Conservation (phyloP, 2,888 invertebrate species). For the Parnassius glacialis region DNA sequence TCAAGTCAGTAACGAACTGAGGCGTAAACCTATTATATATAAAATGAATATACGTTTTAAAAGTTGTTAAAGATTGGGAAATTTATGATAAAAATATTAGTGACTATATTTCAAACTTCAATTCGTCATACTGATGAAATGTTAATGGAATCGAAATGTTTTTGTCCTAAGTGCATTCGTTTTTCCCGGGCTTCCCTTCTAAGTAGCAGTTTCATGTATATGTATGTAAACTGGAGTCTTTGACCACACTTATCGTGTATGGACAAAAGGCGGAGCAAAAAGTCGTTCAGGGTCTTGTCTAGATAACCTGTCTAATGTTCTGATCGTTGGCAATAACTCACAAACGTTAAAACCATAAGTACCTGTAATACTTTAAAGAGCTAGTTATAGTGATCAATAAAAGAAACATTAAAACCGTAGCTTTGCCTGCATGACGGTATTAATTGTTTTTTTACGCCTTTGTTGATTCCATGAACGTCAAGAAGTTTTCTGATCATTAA, state of each 20-base stretch:
- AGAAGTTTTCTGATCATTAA: constrained; percentile 25
- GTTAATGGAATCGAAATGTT: no score
- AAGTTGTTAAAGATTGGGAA: no score
- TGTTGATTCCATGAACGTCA: constrained; percentile 15
- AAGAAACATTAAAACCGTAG: constrained; percentile 41
- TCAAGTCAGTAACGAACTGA: no score
- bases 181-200: neutral
- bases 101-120: no score
- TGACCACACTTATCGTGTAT: constrained; percentile 39
- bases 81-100: no score
- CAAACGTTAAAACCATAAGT: constrained; percentile 40
- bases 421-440: constrained; percentile 25
- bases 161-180: no score
- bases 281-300: constrained; percentile 39
- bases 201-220: constrained; percentile 6
- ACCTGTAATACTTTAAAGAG: constrained; percentile 41
- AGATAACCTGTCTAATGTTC: constrained; percentile 35
- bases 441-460: constrained; percentile 26
- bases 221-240: constrained; percentile 31
- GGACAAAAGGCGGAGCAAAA: constrained; percentile 41
- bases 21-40: no score
- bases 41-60: no score
- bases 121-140: no score
- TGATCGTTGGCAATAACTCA: constrained; percentile 18
- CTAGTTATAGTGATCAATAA: constrained; percentile 42